Evolutionary conservation across 2,113 vertebrate genomes (phyloP).

Genomic region (Rousettus leschenaultii): DNA sequence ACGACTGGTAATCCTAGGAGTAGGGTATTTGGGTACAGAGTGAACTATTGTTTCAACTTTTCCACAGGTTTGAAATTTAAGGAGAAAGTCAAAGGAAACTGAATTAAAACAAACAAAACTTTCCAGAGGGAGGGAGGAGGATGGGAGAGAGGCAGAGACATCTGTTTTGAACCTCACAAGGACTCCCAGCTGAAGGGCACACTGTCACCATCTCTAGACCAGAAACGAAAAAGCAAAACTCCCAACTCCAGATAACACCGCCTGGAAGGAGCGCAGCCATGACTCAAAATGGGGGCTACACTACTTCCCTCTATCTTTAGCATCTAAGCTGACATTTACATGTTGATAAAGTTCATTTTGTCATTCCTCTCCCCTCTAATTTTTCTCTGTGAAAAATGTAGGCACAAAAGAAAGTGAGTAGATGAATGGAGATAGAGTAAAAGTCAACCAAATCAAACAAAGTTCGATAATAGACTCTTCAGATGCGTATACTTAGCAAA

Average conservation of each 20-base stretch:
- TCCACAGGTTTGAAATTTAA: neutral
- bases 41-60: neutral
- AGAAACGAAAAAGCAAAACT: neutral
- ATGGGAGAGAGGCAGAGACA: too few species aligned
- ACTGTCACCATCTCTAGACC: neutral
- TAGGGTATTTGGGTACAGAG: neutral
- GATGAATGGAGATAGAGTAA: neutral
- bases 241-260: neutral
- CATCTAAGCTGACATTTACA: neutral
- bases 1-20: neutral
- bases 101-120: neutral
- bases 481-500: neutral
- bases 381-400: neutral
- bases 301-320: neutral
- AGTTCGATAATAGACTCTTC: neutral
- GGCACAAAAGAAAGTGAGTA: too few species aligned
- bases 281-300: neutral
- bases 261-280: neutral
- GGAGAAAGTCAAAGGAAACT: neutral
- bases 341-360: neutral
- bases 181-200: neutral
- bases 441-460: neutral
- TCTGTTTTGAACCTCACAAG: neutral
- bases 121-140: fast-evolving
- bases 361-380: neutral